Conservation (phyloP, 1,140 invertebrate genomes). For the Ephestia elutella region DNA sequence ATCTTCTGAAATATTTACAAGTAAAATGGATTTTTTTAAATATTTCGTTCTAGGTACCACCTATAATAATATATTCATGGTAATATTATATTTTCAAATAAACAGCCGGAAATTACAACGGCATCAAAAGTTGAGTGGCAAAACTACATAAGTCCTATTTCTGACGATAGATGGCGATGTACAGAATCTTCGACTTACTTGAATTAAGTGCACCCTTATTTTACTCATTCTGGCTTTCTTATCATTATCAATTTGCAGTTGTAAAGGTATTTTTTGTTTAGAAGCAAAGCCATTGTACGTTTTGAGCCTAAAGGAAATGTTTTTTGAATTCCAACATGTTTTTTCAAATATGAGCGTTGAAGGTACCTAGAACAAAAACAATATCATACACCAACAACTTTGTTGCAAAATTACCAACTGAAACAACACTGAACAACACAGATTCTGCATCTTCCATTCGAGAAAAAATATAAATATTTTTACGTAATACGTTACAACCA, state of each 20-base stretch:
- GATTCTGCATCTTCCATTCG: too few species aligned
- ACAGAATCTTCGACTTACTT: slow-evolving; percentile 32
- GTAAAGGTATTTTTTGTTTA: slow-evolving; percentile 46
- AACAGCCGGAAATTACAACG: neutral
- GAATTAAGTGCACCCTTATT: slow-evolving; percentile 40
- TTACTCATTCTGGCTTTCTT: slow-evolving; percentile 42
- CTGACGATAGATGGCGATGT: too few species aligned
- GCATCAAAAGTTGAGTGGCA: neutral
- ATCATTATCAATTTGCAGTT: slow-evolving; percentile 46
- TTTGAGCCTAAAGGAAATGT: slow-evolving; percentile 39
- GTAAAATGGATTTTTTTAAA: neutral
- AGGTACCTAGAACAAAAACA: slow-evolving; percentile 33
- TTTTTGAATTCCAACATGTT: slow-evolving; percentile 31
- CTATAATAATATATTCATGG: too few species aligned
- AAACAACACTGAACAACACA: too few species aligned
- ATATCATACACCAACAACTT: too few species aligned
- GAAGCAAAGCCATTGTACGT: slow-evolving; percentile 47
- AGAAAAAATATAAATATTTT: too few species aligned
- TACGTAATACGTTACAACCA: too few species aligned
- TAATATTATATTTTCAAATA: too few species aligned
- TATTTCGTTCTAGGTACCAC: too few species aligned
- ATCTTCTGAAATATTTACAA: slow-evolving; percentile 45
- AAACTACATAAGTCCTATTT: neutral
- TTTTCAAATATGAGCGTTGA: slow-evolving; percentile 40
- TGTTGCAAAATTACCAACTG: too few species aligned